Evolutionary conservation across 2,113 vertebrate species (phyloP), one percentile per base, ranked within the genome.

Genomic region (Perognathus longimembris): DNA sequence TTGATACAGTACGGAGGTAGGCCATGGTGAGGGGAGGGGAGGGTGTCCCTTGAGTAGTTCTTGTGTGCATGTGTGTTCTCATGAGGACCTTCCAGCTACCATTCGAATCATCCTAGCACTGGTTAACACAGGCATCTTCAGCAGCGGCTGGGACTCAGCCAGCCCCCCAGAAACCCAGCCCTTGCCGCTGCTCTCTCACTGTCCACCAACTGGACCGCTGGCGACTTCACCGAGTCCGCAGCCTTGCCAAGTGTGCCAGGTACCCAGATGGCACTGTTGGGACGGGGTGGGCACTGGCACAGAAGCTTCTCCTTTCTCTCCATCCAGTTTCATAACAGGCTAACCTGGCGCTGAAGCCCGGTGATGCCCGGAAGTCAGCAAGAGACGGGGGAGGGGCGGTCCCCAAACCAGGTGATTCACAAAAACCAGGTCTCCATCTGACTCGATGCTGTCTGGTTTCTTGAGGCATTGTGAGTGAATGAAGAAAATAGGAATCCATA

Each of bases 71-170:
- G n/a, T n/a, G n/a, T n/a, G n/a, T 98, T 0, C 11, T 98, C 3
- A 99, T 98, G n/a, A 99, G 59, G 36, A 97, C 96, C 97, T 98
- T 99, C 98, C 98, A 98, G 17, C 96, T 96, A 26, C 91, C 98
- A 2, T 92, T 98, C 98, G 18, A 66, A 11, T 10, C 59, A 17
- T 15, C 73, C 34, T 73, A 11, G 7, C 9, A 21, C 91, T 7
- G 1, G 64, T 76, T 5, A 0, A 6, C 6, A 21, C 0, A 6
- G 78, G 17, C 61, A 22, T 20, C 15, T 7, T 7, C 9, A 22
- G 18, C 20, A 7, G 5, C 12, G 30, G 10, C 45, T 9, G 0
- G 69, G 9, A 34, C 34, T 42, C 28, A 18, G 40, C n/a, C 30
- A 40, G 36, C 54, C 77, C 38, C 66, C 10, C 22, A 78, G 73